phyloP scores from a whole-genome alignment of 2,888 invertebrate genomes.

The Pantelozetes paolii region DNA sequence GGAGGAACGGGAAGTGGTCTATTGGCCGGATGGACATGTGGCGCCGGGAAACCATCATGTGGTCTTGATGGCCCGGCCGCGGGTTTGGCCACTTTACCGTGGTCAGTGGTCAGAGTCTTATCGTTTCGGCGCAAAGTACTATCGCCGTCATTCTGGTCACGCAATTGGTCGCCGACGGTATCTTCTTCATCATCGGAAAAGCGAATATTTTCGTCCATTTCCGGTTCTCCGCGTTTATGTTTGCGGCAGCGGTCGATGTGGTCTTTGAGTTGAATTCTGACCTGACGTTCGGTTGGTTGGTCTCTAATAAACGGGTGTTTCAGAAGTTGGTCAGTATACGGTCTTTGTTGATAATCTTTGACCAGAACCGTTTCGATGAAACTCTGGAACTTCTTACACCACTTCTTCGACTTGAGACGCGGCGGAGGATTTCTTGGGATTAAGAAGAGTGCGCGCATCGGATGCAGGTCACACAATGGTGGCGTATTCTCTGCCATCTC shows the following conservation, averaged over 20 bases:
- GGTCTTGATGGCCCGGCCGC: conserved; percentile 43
- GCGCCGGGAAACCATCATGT: too few species aligned
- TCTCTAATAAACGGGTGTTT: conserved; percentile 97
- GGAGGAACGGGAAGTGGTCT: conserved; percentile 45
- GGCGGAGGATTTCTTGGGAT: conserved; percentile 98
- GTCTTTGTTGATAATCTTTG: conserved; percentile 97
- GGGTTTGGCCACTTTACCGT: conserved; percentile 2
- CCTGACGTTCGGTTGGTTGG: conserved; percentile 97
- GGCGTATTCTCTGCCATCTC: conserved; percentile 91
- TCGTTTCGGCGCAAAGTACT: conserved; percentile 72
- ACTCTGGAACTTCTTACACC: conserved; percentile 61
- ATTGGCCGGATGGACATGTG: conserved; percentile 45
- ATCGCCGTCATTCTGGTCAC: conserved; percentile 66
- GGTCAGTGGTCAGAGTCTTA: conserved; percentile 39
- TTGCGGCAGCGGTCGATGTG: conserved; percentile 77
- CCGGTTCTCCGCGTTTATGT: conserved; percentile 36
- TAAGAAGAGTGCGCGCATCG: conserved; percentile 97
- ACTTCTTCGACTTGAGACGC: conserved; percentile 92
- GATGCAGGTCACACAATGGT: conserved; percentile 97
- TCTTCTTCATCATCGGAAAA: conserved; percentile 41
- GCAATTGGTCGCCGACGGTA: background rate
- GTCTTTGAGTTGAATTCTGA: conserved; percentile 96
- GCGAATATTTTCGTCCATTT: conserved; percentile 13
- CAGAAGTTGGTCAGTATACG: conserved; percentile 94
- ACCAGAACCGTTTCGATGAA: conserved; percentile 98